A percentile compares a stretch with the other conserved stretches of the same genome.
These are phyloP conservation scores for Gymnocheta viridis DNA, from an alignment of 2,888 invertebrate genomes.

Conservation along the genomic window DNA sequence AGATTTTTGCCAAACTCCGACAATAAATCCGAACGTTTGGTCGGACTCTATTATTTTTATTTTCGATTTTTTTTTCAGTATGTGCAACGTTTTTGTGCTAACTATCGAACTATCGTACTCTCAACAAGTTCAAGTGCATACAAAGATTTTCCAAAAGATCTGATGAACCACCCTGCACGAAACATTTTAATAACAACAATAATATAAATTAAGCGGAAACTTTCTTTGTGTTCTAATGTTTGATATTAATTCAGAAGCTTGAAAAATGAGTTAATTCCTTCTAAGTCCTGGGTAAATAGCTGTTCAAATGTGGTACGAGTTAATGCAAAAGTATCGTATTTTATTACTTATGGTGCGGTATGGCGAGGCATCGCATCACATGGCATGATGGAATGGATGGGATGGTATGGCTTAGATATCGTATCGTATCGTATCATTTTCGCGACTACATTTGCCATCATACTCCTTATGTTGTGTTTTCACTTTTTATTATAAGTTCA, in stretches of 20 bases:
- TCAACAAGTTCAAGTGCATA: too few relatives aligned
- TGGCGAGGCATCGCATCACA: not conserved
- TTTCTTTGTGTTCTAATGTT: too few relatives aligned
- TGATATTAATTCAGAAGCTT: not conserved
- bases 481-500: conserved; percentile 53
- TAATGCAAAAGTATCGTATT: conserved; percentile 56
- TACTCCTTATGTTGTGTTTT: conserved; percentile 63
- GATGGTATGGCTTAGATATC: conserved; percentile 52
- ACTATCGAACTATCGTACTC: too few relatives aligned
- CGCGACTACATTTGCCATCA: conserved; percentile 53
- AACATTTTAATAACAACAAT: too few relatives aligned
- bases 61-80: too few relatives aligned
- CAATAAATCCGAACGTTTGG: too few relatives aligned
- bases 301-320: conserved; percentile 7
- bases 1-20: too few relatives aligned
- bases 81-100: too few relatives aligned
- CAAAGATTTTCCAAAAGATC: too few relatives aligned
- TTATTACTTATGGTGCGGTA: conserved; percentile 29
- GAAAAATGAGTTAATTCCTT: not conserved
- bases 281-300: not conserved
- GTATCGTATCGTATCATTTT: conserved; percentile 60
- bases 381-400: conserved; percentile 24
- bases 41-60: too few relatives aligned
- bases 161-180: too few relatives aligned
- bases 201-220: too few relatives aligned